These are phyloP conservation scores for Pachyramphus minor DNA, from an alignment of 2,113 vertebrate genomes.

Conservation along the genomic window DNA sequence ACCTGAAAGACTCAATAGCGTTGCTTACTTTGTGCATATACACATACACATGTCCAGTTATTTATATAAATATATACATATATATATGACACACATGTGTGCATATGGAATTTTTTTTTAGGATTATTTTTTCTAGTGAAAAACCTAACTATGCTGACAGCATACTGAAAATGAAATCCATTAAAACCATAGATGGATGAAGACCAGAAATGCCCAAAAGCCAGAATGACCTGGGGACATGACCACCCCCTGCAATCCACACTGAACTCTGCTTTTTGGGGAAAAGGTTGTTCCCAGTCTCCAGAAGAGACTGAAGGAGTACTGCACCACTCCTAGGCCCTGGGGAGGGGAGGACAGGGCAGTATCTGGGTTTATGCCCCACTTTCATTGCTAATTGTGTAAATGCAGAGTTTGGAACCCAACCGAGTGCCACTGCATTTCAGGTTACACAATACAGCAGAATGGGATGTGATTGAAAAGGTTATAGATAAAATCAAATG, in stretches of 20 bases:
- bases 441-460: slow-evolving; percentile 60
- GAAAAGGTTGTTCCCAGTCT: not conserved
- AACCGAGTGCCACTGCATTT: slow-evolving; percentile 53
- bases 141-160: not conserved
- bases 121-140: not conserved
- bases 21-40: not conserved
- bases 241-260: accelerated
- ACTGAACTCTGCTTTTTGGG: not conserved
- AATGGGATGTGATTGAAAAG: slow-evolving; percentile 66
- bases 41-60: not conserved
- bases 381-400: not conserved
- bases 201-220: not conserved
- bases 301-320: not conserved
- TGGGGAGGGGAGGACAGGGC: not conserved
- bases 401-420: slow-evolving; percentile 21
- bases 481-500: slow-evolving; percentile 70
- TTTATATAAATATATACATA: not conserved
- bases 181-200: not conserved
- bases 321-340: not conserved
- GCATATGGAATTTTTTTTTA: not conserved
- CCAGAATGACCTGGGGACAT: not conserved
- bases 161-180: not conserved
- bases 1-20: not conserved
- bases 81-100: not conserved
- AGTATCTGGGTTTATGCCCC: not conserved